Conservation (phyloP, 2,888 invertebrate genomes). For the Lordiphosa andalusiaca region DNA sequence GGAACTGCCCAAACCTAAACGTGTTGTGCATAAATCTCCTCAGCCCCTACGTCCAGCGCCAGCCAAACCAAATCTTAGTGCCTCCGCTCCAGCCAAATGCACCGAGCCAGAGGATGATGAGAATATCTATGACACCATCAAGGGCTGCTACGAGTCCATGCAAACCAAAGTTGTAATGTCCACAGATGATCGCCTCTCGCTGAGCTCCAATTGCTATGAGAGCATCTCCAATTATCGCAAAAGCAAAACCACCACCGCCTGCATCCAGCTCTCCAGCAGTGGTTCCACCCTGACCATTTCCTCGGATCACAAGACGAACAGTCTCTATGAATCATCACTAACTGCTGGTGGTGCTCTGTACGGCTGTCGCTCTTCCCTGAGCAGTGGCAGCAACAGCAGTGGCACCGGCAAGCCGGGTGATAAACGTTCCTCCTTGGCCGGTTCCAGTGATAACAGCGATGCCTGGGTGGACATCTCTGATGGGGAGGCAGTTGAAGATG, state of each 20-base stretch:
- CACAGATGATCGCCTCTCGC: slow-evolving; percentile 65
- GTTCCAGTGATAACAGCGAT: slow-evolving; percentile 78
- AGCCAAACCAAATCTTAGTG: slow-evolving; percentile 29
- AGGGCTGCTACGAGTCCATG: slow-evolving; percentile 80
- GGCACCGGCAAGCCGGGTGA: slow-evolving; percentile 36
- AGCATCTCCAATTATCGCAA: slow-evolving; percentile 75
- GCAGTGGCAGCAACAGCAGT: slow-evolving; percentile 27
- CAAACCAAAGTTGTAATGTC: slow-evolving; percentile 33
- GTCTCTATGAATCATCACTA: slow-evolving; percentile 78
- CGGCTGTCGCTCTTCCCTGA: slow-evolving; percentile 51
- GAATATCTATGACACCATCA: slow-evolving; percentile 85
- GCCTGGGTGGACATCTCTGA: slow-evolving; percentile 80
- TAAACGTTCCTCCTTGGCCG: slow-evolving; percentile 61
- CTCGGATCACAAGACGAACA: slow-evolving; percentile 80
- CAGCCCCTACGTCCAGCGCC: slow-evolving; percentile 57
- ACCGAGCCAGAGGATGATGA: slow-evolving; percentile 78
- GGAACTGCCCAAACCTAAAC: slow-evolving; percentile 76
- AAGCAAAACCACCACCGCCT: slow-evolving; percentile 13
- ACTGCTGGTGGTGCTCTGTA: slow-evolving; percentile 45
- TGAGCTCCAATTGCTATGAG: slow-evolving; percentile 79
- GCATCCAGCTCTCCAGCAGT: slow-evolving; percentile 68
- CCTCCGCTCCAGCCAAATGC: slow-evolving; percentile 15
- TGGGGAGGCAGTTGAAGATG: slow-evolving; percentile 43
- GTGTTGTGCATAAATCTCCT: slow-evolving; percentile 68
- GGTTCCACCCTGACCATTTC: slow-evolving; percentile 79